These are phyloP conservation scores for Heterodera filipjevi DNA, from an alignment of 2,888 invertebrate species.

Conservation along the genomic window DNA sequence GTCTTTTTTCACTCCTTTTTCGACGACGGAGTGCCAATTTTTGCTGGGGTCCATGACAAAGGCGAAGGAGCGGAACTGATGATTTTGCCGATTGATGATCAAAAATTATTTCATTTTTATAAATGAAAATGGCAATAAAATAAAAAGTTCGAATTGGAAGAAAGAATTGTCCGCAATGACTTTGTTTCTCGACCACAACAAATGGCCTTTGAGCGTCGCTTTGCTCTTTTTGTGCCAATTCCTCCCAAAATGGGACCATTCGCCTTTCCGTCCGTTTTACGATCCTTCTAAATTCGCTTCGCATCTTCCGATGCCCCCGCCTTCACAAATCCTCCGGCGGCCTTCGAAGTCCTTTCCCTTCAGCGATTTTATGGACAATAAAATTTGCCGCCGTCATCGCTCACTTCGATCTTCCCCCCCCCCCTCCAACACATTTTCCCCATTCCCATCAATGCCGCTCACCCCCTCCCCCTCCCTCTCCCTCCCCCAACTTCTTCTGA, in stretches of 20 bases:
- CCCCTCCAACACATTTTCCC: neutral
- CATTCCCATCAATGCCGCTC: conserved; percentile 5
- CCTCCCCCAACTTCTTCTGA: neutral
- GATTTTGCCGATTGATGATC: conserved; percentile 8
- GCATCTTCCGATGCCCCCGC: neutral
- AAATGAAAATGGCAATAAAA: neutral
- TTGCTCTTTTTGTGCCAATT: neutral
- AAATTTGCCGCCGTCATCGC: conserved; percentile 14
- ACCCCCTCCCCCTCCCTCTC: too few species aligned
- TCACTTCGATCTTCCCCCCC: neutral
- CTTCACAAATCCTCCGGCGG: neutral
- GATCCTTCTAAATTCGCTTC: neutral
- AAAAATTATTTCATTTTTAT: neutral
- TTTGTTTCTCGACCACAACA: neutral
- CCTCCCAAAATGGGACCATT: neutral
- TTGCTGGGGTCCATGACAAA: conserved; percentile 26
- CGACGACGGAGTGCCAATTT: conserved; percentile 29
- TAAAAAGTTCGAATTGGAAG: neutral
- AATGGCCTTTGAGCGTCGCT: neutral
- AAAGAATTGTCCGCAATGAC: neutral
- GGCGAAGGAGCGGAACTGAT: conserved; percentile 33
- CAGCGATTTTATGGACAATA: conserved; percentile 17
- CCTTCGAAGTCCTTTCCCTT: neutral
- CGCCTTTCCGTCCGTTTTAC: conserved; percentile 12
- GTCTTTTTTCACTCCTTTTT: conserved; percentile 30